Evolutionary conservation across 1,140 invertebrate genomes (phyloP), one percentile per base, ranked within the genome.

Genomic region (Pectinophora gossypiella): DNA sequence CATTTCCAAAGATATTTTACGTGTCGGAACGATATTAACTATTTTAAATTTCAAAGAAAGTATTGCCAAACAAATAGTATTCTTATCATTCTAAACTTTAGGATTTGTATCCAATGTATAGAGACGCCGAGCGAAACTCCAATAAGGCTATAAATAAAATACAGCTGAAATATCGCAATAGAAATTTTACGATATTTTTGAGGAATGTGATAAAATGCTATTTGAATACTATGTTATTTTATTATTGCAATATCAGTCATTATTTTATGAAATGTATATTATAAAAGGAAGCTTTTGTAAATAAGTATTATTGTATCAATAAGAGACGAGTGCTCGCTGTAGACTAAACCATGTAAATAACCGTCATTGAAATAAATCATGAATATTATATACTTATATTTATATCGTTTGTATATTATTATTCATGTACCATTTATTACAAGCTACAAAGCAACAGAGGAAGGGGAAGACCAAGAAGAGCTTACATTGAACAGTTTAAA

Each of bases 261-360:
- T 69, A 76, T 66, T 72, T 54, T 75, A 73, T 59, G 49, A 49
- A 51, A 66, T 45, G 55, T 66, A 68, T 58, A 64, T 68, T 72
- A 64, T 54, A 59, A 59, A 55, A 47, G 56, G 48, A 62, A 51
- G 18, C 52, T 64, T 54, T 68, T 76, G 71, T 76, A 71, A 68
- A 76, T 75, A 72, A 54, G 52, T 62, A 53, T 50, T 40, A 16
- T 3, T n/a, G 1, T 12, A 12, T 32, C 27, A 12, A 23, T 23
- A 23, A 23, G 22, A 23, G 22, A 23, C 10, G 22, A 23, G 4
- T 23, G 22, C 22, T 32, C 27, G 27, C 27, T 32, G 2, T 32
- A 32, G n/a, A 3, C 2, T 32, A 32, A 32, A 32, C 27, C 9
- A 32, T n/a, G n/a, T 32, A 32, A 32, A 32, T 3, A 32, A 32